phyloP scores from a whole-genome alignment of 1,140 invertebrate species.

The Solen grandis region DNA sequence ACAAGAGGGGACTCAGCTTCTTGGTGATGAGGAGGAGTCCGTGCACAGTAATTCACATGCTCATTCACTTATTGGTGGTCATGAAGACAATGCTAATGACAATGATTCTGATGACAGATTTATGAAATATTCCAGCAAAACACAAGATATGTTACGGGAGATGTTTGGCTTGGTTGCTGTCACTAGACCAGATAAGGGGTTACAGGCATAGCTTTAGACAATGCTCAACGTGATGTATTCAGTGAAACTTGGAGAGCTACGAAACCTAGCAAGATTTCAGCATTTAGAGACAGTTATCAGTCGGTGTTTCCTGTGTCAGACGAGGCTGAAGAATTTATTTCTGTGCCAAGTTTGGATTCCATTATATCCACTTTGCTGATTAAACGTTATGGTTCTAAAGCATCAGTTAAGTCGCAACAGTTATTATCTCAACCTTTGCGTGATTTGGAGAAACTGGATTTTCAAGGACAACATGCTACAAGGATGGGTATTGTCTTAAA shows the following conservation, averaged over 20 bases:
- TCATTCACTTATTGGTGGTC: neutral
- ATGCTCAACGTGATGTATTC: neutral
- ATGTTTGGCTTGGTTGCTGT: neutral
- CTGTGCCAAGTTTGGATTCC: neutral
- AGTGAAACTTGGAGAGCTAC: neutral
- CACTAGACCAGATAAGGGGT: neutral
- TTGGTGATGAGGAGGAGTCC: neutral
- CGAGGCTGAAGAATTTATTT: neutral
- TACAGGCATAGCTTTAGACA: neutral
- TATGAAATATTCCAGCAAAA: neutral
- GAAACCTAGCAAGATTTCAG: neutral
- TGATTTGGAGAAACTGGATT: slow-evolving; percentile 33
- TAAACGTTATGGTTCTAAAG: neutral
- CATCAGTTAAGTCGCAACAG: neutral
- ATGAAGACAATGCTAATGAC: neutral
- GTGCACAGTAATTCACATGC: no score
- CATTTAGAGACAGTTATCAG: slow-evolving; percentile 14
- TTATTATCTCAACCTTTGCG: neutral
- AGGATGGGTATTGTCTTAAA: slow-evolving; percentile 27
- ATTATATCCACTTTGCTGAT: neutral
- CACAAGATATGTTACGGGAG: neutral
- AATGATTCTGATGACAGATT: neutral
- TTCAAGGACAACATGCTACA: slow-evolving; percentile 33
- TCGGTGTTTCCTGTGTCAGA: slow-evolving; percentile 19
- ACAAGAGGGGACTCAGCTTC: neutral